Conservation (phyloP, 2,797 vertebrate genomes). For the Tamandua tetradactyla region DNA sequence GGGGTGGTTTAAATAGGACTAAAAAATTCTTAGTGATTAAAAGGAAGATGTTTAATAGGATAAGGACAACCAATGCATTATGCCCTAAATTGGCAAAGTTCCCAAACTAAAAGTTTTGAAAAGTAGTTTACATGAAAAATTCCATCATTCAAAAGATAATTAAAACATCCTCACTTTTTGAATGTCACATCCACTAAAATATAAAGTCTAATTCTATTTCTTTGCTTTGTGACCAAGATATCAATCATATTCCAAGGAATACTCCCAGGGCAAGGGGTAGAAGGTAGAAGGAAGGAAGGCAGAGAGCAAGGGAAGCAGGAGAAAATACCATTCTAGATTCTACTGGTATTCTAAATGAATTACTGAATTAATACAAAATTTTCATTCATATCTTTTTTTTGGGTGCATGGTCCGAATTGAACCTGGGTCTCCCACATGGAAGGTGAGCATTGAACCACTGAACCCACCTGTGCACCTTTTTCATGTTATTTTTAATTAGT, state of each 20-base stretch:
- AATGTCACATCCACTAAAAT: background rate
- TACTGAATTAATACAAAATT: background rate
- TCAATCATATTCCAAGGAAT: background rate
- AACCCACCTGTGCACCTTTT: too few relatives aligned
- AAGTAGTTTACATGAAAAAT: constrained; percentile 44
- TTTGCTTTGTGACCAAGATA: constrained; percentile 34
- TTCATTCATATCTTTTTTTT: too few relatives aligned
- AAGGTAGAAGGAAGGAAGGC: too few relatives aligned
- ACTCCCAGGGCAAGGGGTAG: background rate
- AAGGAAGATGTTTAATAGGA: background rate
- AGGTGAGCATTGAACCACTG: too few relatives aligned
- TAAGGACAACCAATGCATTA: background rate
- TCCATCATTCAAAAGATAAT: background rate
- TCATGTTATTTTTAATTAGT: constrained; percentile 41
- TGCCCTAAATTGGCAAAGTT: background rate
- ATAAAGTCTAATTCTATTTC: constrained; percentile 23
- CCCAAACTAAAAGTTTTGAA: constrained; percentile 23
- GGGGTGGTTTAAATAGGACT: constrained; percentile 16
- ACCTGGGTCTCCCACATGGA: too few relatives aligned
- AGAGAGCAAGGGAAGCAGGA: background rate
- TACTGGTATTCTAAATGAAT: background rate
- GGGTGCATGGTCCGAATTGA: too few relatives aligned
- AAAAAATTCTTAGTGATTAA: constrained; percentile 20
- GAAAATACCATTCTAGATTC: background rate
- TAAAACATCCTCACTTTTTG: constrained; percentile 6